phyloP scores from a whole-genome alignment of 2,888 invertebrate genomes.

The Tachina grossa region DNA sequence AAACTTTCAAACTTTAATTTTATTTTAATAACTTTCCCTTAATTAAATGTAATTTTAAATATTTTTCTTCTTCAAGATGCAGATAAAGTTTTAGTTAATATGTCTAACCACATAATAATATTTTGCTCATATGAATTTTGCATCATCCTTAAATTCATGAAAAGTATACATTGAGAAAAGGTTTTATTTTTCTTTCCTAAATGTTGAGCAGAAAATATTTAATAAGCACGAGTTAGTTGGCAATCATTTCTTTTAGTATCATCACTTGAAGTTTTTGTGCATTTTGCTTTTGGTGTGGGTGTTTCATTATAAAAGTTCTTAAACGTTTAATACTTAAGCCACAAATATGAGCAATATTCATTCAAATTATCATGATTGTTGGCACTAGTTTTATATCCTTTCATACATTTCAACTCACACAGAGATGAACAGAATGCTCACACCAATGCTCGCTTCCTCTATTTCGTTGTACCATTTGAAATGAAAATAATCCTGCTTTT shows the following conservation, averaged over 20 bases:
- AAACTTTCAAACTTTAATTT: no score
- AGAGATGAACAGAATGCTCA: neutral
- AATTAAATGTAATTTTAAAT: neutral
- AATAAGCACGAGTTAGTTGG: neutral
- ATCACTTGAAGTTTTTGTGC: neutral
- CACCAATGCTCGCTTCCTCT: neutral
- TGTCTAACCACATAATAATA: neutral
- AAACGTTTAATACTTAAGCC: constrained; percentile 41
- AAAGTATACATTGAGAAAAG: neutral
- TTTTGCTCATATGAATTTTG: constrained; percentile 1
- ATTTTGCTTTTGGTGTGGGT: neutral
- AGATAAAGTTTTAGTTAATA: neutral
- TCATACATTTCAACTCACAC: neutral
- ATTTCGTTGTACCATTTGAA: neutral
- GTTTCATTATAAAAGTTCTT: constrained; percentile 3
- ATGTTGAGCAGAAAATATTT: neutral
- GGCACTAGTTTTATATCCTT: constrained; percentile 14
- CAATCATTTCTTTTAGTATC: neutral
- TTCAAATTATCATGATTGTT: constrained; percentile 45
- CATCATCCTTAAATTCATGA: neutral
- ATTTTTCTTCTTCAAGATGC: neutral
- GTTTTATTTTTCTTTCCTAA: neutral
- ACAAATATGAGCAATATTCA: constrained; percentile 61
- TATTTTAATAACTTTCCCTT: neutral
- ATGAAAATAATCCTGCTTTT: constrained; percentile 1